Conservation (phyloP, 92 coral and sea anemone genomes). For the Epizoanthus scotinus region DNA sequence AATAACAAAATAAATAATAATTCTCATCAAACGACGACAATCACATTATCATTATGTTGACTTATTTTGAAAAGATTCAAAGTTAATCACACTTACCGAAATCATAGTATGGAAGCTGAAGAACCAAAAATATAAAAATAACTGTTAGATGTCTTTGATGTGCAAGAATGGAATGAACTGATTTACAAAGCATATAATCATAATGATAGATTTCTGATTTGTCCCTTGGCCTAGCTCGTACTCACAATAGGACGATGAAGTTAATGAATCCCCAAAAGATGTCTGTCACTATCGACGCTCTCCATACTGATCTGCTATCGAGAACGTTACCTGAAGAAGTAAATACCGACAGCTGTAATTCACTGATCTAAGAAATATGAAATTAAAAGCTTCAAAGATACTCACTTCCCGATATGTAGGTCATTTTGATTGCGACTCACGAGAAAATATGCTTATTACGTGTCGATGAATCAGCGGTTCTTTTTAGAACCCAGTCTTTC, state of each 20-base stretch:
- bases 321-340: constrained; percentile 81
- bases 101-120: constrained; percentile 97
- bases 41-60: background rate
- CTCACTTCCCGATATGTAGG: constrained; percentile 89
- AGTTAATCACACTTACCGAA: constrained; percentile 72
- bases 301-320: constrained; percentile 90
- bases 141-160: background rate
- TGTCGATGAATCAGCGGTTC: constrained; percentile 47
- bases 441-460: background rate
- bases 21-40: too few relatives aligned
- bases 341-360: background rate
- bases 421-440: constrained; percentile 38
- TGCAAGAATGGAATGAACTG: background rate
- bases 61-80: too few relatives aligned
- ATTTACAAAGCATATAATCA: constrained; percentile 7
- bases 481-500: constrained; percentile 4
- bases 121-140: constrained; percentile 13
- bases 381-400: constrained; percentile 3
- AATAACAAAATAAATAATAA: too few relatives aligned
- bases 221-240: too few relatives aligned
- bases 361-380: background rate
- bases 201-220: too few relatives aligned
- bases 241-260: constrained; percentile 94
- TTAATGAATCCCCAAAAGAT: constrained; percentile 92
- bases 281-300: constrained; percentile 83